Evolutionary conservation across 2,888 invertebrate genomes (phyloP), one percentile per base, ranked within the genome.

Genomic region (Stegophylla sp.): DNA sequence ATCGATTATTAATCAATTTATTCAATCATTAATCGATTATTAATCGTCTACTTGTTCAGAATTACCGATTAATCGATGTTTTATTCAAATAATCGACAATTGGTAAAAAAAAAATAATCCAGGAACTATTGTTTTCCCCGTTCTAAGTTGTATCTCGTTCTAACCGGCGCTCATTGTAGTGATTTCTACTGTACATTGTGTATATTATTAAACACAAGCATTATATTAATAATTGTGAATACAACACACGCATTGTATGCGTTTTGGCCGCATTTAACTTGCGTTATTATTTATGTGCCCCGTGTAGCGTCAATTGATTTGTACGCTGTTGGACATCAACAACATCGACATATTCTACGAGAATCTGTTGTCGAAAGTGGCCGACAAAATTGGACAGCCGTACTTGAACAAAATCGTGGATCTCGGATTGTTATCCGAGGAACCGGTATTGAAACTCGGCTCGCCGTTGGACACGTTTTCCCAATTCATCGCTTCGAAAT

Each of bases 391-490:
- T n/a, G 93, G 92, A 15, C 88, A 88, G 0, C 87, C 89, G 13
- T 91, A 91, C 43, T 90, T 93, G 12, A 91, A 92, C n/a, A 89
- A 91, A 23, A 88, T 98, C 53, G 95, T 96, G 86, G 92, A 92
- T 83, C 88, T 99, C 43, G 98, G 98, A 0, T 88, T 99, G 0
- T 88, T 99, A 71, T 91, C 93, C 20, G 96, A 97, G 66, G 91
- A 91, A 66, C 89, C 90, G 0, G 91, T 98, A 3, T 90, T 92
- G 41, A 98, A 98, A 87, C 88, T 91, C 51, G 91, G 91, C 83
- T 92, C 96, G 0, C 97, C 98, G 0, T 88, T 99, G 53, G 98
- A 98, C 86, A 97, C 98, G 0, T 88, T 99, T 67, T 95, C 95
- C 61, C 91, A 95, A 86, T 96, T 94, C 86, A 89, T 98, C 59